Base-by-base conservation (phyloP, 1,140 invertebrate species). In the Euglossa dilemma region DNA sequence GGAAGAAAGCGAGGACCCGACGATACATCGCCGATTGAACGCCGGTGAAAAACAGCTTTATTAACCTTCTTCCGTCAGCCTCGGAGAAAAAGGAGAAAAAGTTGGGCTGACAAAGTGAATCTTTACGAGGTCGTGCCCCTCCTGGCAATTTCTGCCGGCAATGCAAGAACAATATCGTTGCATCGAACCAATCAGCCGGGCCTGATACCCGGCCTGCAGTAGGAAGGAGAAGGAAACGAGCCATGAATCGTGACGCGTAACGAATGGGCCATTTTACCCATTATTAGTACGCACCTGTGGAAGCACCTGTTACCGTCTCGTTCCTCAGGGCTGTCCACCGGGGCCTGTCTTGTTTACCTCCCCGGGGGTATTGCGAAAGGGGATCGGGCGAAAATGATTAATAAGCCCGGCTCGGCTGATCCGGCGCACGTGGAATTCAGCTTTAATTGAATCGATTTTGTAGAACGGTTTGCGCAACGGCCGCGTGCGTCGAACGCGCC, bases 311-410 rank as follows among this genome's bases (percentile, higher is more conserved):
- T 87, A 77, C 82, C 61, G 52, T 77, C 59, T 43, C 45, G 47
- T 54, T 50, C 64, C 59, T 61, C 50, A 18, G 63, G 57, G 47
- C 56, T 85, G 70, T 82, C 69, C 72, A 64, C 28, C 57, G 56
- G 20, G 2, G 59, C 25, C 64, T 66, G 69, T 23, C 63, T 63
- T 36, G 54, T 59, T 76, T 77, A 52, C 85, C 63, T 61, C 61
- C 28, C n/a, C 61, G 59, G 63, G 61, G 59, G 81, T 50, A 85
- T 88, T 71, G 83, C 79, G 74, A 87, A 57, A 87, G 70, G 36
- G 73, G 52, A 71, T 77, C 83, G 45, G 25, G 47, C 52, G 63
- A 72, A 87, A 85, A 87, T 88, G 78, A 88, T 87, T 85, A 85
- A 87, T 87, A 87, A 79, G 70, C 25, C 66, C 85, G 45, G 59